These are phyloP conservation scores for Sinohyriopsis cumingii DNA, from an alignment of 2,888 invertebrate species.

Conservation along the genomic window DNA sequence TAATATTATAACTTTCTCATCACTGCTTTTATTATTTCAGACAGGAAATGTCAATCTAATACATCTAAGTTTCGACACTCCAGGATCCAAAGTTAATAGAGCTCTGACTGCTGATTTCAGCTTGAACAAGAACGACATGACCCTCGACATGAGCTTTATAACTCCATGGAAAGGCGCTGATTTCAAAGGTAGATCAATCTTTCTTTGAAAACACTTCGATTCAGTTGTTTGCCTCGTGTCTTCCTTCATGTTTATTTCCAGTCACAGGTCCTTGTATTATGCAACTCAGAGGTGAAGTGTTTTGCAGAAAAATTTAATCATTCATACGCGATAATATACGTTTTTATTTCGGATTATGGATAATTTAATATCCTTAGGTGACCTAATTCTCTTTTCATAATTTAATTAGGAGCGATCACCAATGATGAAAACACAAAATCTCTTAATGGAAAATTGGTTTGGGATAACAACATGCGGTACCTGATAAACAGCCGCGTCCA, in stretches of 20 bases:
- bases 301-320: no score
- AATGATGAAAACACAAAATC: constrained; percentile 21
- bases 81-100: constrained; percentile 83
- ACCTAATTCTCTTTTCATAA: no score
- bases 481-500: constrained; percentile 27
- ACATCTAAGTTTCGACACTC: constrained; percentile 81
- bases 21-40: constrained; percentile 28
- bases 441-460: constrained; percentile 33
- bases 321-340: no score
- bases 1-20: not conserved
- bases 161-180: constrained; percentile 67
- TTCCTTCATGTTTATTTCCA: no score
- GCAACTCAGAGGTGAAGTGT: no score
- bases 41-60: constrained; percentile 34
- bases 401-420: constrained; percentile 22
- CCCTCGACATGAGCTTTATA: constrained; percentile 48
- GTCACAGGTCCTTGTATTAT: no score
- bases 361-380: no score
- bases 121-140: constrained; percentile 52
- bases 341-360: no score
- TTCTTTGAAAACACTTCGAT: not conserved
- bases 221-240: not conserved
- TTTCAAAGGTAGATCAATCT: constrained; percentile 37
- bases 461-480: constrained; percentile 27
- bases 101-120: constrained; percentile 72